Evolutionary conservation across 2,797 vertebrate species (phyloP), one percentile per base, ranked within the genome.

Genomic region (Masticophis lateralis): DNA sequence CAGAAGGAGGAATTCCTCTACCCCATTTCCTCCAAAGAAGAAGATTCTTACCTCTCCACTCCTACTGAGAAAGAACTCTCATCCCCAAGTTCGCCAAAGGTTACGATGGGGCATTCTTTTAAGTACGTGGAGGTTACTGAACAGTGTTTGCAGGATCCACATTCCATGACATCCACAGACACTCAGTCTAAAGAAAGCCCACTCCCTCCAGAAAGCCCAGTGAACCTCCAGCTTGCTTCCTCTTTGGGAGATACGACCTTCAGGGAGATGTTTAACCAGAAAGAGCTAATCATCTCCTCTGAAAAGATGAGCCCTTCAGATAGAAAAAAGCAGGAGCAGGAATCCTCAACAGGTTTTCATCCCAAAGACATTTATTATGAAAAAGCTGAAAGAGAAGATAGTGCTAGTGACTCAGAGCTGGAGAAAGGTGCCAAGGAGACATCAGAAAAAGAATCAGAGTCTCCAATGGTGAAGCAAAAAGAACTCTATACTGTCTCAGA

Each of bases 361-460:
- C 93, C 79, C 92, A 55, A 92, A 91, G 95, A 95, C 89, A 51
- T 59, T 5, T 97, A 98, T 91, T 95, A 93, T 7, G 98, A 98
- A 91, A 98, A 98, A 95, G 97, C 97, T 5, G 96, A 97, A 13
- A 96, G 92, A 2, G 97, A 98, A 22, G 98, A 98, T 61, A 97
- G 94, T 25, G 94, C 90, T 28, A 97, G 97, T 91, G 98, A 99
- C 97, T 98, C 97, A 10, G 98, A 99, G 93, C 93, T 98, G 92
- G 99, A 99, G 94, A 99, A 99, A 97, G 99, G 98, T 0, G 98
- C 98, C 95, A 98, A 98, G 97, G 99, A 99, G 90, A 98, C 97
- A 95, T 98, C 98, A 6, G 99, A 99, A 93, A 99, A 99, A 95
- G 98, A 98, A 92, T 96, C 96, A 2, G 98, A 97, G 93, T 94